Conservation (phyloP, 2,888 invertebrate genomes). For the Phragmatobia fuliginosa region DNA sequence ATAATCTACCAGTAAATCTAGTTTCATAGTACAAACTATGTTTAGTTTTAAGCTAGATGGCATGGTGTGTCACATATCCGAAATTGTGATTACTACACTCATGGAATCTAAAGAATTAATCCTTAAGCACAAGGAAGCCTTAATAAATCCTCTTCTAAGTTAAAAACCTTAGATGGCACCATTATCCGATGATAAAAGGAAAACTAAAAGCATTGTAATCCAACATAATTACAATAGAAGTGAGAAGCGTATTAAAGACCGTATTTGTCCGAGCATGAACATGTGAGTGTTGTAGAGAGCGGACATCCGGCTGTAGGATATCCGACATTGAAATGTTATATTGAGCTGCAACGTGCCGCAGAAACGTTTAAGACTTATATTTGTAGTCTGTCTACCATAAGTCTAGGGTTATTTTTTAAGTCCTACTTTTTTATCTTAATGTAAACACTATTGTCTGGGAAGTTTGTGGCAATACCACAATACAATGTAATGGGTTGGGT, state of each 20-base stretch:
- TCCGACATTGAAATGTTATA: not conserved
- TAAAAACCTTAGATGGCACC: not conserved
- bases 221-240: not conserved
- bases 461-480: not conserved
- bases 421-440: not conserved
- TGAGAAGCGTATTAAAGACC: not conserved
- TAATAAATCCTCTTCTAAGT: not conserved
- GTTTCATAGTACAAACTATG: too few relatives aligned
- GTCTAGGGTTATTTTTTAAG: not conserved
- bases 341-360: not conserved
- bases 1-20: too few relatives aligned
- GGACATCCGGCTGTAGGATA: not conserved
- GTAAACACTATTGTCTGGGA: not conserved
- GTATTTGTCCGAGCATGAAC: slow-evolving; percentile 1
- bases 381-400: not conserved
- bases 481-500: too few relatives aligned
- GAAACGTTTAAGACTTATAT: not conserved
- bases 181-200: not conserved
- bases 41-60: too few relatives aligned
- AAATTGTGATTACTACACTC: too few relatives aligned
- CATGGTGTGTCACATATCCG: too few relatives aligned
- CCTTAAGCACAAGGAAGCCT: too few relatives aligned
- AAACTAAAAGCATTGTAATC: not conserved
- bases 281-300: not conserved
- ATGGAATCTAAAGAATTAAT: too few relatives aligned